phyloP scores from a whole-genome alignment of 1,140 invertebrate genomes.

The Leptinotarsa texana region DNA sequence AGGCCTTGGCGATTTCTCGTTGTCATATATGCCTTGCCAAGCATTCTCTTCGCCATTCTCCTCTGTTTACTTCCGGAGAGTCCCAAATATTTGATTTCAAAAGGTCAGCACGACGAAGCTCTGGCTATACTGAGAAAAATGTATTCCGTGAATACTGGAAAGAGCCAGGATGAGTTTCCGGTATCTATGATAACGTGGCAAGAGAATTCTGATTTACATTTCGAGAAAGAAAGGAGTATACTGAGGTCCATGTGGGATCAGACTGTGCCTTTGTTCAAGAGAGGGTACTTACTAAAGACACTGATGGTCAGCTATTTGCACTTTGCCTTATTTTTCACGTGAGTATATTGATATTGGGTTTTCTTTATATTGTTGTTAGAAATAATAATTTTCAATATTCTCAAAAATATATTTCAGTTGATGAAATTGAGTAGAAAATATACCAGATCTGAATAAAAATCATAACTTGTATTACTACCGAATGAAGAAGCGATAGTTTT shows the following conservation, averaged over 20 bases:
- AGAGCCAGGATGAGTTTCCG: slow-evolving; percentile 66
- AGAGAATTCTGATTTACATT: slow-evolving; percentile 27
- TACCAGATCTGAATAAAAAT: too few relatives aligned
- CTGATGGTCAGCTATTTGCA: slow-evolving; percentile 62
- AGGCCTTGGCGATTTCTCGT: slow-evolving; percentile 70
- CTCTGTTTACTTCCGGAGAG: slow-evolving; percentile 70
- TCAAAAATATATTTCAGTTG: too few relatives aligned
- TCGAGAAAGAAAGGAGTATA: slow-evolving; percentile 32
- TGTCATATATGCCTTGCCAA: slow-evolving; percentile 54
- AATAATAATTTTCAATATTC: too few relatives aligned
- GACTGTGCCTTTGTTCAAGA: slow-evolving; percentile 59
- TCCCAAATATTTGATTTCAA: slow-evolving; percentile 73
- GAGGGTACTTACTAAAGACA: slow-evolving; percentile 59
- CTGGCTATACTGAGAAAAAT: slow-evolving; percentile 60
- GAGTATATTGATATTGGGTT: slow-evolving; percentile 32
- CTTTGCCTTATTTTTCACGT: slow-evolving; percentile 61
- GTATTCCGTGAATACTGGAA: slow-evolving; percentile 60
- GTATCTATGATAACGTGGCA: slow-evolving; percentile 54
- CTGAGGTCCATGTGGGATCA: slow-evolving; percentile 55
- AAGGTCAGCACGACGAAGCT: slow-evolving; percentile 65
- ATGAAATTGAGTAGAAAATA: too few relatives aligned
- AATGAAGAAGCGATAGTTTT: too few relatives aligned
- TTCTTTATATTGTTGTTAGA: too few relatives aligned
- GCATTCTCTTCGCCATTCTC: slow-evolving; percentile 59
- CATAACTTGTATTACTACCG: too few relatives aligned